A percentile compares a stretch with the other conserved stretches of the same genome.
phyloP scores from a whole-genome alignment of 2,113 vertebrate species.

The Seriola quinqueradiata region DNA sequence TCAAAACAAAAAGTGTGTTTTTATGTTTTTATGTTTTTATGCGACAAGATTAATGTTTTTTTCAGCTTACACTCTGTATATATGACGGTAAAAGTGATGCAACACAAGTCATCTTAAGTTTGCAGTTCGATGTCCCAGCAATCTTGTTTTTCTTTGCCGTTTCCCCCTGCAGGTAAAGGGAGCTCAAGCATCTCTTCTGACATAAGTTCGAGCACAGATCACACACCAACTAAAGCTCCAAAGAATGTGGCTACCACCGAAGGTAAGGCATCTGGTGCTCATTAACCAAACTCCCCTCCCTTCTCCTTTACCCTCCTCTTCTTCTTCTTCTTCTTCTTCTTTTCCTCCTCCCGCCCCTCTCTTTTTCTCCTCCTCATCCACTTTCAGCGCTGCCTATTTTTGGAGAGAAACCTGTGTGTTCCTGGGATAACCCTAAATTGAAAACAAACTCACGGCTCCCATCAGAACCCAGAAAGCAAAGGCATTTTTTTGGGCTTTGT shows the following conservation, averaged over 20 bases:
- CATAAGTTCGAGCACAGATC: conserved; percentile 99
- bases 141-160: conserved; percentile 28
- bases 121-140: conserved; percentile 3
- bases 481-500: conserved; percentile 63
- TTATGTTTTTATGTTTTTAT: conserved; percentile 9
- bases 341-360: conserved; percentile 1
- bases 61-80: not conserved
- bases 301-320: conserved; percentile 38
- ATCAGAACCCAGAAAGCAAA: conserved; percentile 66
- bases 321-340: conserved; percentile 5
- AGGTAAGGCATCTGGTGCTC: conserved; percentile 93
- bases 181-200: conserved; percentile 99
- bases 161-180: conserved; percentile 91
- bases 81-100: not conserved
- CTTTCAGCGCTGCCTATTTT: conserved; percentile 80
- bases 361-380: conserved; percentile 31
- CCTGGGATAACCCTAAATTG: conserved; percentile 79
- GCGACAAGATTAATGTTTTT: not conserved
- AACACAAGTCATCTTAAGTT: conserved; percentile 15
- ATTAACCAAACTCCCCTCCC: conserved; percentile 81
- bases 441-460: conserved; percentile 76
- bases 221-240: conserved; percentile 95
- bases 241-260: conserved; percentile 98
- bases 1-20: not conserved
- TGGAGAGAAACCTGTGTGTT: conserved; percentile 78